Evolutionary conservation across 2,797 vertebrate species (phyloP).

Genomic region (Notoglanidium macrostoma): DNA sequence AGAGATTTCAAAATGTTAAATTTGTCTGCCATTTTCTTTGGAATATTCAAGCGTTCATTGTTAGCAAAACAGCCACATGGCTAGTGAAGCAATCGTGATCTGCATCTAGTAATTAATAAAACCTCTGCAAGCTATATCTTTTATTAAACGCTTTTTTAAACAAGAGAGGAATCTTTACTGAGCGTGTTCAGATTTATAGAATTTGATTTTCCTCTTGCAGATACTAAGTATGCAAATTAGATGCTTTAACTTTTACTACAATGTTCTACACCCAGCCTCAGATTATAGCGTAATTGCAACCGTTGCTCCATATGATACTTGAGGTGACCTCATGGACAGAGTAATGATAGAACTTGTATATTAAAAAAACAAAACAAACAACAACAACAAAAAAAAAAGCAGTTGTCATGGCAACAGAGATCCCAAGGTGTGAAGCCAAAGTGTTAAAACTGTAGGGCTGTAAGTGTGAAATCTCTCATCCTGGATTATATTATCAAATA

Average conservation of each 20-base stretch:
- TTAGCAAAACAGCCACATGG: background rate
- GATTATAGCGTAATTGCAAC: background rate
- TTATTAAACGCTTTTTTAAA: background rate
- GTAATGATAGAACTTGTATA: background rate
- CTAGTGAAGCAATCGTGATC: background rate
- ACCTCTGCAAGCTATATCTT: background rate
- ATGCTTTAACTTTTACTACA: background rate
- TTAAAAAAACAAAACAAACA: background rate
- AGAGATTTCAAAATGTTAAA: background rate
- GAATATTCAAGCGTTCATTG: background rate
- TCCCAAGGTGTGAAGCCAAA: background rate
- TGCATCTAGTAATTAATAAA: background rate
- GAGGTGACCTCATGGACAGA: background rate
- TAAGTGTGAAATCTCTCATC: background rate
- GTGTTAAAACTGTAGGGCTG: background rate
- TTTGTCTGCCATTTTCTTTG: background rate
- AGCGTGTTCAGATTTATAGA: background rate
- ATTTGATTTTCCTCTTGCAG: background rate
- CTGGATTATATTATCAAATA: background rate
- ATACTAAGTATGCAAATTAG: background rate
- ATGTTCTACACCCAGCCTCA: background rate
- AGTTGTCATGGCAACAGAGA: background rate
- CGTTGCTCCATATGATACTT: background rate
- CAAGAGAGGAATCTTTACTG: background rate
- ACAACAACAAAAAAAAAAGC: no score